Evolutionary conservation across 1,140 invertebrate species (phyloP), one percentile per base, ranked within the genome.

Genomic region (Anastrepha ludens): DNA sequence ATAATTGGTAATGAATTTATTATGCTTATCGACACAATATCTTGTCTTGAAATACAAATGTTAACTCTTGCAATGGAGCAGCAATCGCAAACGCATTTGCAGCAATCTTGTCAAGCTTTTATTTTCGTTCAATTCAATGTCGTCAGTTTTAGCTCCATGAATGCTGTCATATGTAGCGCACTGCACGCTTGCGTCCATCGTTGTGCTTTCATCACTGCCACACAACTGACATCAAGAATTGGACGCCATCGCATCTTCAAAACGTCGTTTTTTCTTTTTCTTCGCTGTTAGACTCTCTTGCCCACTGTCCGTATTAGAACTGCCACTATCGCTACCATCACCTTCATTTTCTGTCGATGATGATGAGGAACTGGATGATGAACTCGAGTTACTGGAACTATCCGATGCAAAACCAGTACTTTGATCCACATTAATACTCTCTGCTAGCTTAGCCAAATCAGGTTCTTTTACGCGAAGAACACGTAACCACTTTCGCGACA

Each of bases 321-420:
- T 86, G 39, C 86, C 67, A 55, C 67, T 81, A 47, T 87, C 86
- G n/a, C 90, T 90, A 17, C 60, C 81, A 55, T 74, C 89, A 1
- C 85, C 88, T 17, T 94, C 94, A 74, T 95, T 96, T 29, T 95
- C 95, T 78, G 95, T 95, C 90, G 96, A 96, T 44, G 95, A 96
- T 89, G 94, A 94, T 88, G 93, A 94, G 87, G 94, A 95, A 20
- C 95, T 96, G 2, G 97, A 98, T 86, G 97, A 97, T 74, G 97
- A 98, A 60, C 97, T 98, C 11, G 97, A 98, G 89, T 97, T 98
- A 90, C 97, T 98, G 0, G 97, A 98, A 89, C 97, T 98, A 94
- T 99, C 98, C 5, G 98, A 99, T 13, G 98, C 98, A 50, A 99
- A 96, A 8, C 98, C 98, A 15, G 97, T 98, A 70, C 97, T 96